phyloP scores from a whole-genome alignment of 2,888 invertebrate species.

The Drosophila diplacantha region DNA sequence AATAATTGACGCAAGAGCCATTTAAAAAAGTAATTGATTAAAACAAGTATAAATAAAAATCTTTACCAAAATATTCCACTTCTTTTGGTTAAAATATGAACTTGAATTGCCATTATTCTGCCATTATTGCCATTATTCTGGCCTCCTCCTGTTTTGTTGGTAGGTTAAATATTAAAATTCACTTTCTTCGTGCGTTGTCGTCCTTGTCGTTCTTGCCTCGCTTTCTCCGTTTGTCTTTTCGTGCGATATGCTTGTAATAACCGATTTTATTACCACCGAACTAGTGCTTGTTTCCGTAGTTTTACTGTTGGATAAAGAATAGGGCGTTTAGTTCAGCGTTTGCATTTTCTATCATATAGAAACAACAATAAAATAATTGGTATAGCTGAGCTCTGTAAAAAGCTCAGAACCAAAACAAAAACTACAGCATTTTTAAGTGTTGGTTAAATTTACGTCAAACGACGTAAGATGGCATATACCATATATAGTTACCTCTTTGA shows the following conservation, averaged over 20 bases:
- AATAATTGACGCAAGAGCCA: neutral
- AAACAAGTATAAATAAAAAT: neutral
- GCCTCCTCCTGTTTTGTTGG: neutral
- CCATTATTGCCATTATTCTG: constrained; percentile 2
- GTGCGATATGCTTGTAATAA: constrained; percentile 77
- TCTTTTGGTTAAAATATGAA: neutral
- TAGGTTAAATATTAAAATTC: constrained; percentile 68
- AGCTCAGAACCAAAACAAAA: neutral
- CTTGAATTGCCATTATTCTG: neutral
- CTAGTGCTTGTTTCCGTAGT: constrained; percentile 76
- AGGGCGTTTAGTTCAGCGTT: neutral
- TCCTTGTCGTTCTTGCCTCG: constrained; percentile 72
- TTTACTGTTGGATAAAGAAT: constrained; percentile 58
- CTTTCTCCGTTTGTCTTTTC: constrained; percentile 76
- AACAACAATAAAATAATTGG: neutral
- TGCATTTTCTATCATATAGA: neutral
- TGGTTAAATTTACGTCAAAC: neutral
- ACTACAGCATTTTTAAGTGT: neutral
- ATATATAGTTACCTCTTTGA: constrained; percentile 66
- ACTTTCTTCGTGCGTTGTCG: constrained; percentile 76
- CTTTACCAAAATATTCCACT: neutral
- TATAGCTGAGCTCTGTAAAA: neutral
- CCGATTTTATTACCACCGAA: constrained; percentile 78
- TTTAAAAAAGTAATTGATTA: neutral
- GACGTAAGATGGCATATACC: neutral